phyloP scores from a whole-genome alignment of 2,888 invertebrate genomes.

The Tenodera sinensis region DNA sequence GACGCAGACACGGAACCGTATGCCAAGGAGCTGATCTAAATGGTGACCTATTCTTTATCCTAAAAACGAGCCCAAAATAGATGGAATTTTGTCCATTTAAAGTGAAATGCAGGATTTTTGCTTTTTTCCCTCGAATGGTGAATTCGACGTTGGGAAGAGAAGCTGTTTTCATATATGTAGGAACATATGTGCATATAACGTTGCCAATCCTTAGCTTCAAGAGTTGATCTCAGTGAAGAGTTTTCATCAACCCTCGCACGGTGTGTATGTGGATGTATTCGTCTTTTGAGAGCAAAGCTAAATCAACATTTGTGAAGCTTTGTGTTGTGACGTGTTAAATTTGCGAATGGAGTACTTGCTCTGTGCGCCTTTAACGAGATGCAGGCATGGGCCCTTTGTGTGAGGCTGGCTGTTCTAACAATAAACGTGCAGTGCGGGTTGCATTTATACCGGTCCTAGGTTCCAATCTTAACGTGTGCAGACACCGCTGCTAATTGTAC shows the following conservation, averaged over 20 bases:
- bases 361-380: background rate
- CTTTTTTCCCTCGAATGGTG: too few species aligned
- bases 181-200: background rate
- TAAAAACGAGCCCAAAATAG: too few species aligned
- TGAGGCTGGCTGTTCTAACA: background rate
- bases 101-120: too few species aligned
- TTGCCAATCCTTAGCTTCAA: background rate
- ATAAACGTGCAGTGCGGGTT: background rate
- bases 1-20: too few species aligned
- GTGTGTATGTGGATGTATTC: background rate
- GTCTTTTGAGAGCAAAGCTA: background rate
- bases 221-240: background rate
- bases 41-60: too few species aligned
- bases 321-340: background rate
- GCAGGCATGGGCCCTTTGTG: background rate
- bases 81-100: too few species aligned
- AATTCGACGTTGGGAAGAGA: background rate
- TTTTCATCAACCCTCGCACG: background rate
- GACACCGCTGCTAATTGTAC: too few species aligned
- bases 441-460: too few species aligned
- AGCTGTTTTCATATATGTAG: too few species aligned
- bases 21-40: too few species aligned
- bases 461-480: too few species aligned
- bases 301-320: background rate
- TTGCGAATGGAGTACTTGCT: background rate